Base-by-base conservation (phyloP, 2,113 vertebrate genomes). In the Manacus vitellinus region DNA sequence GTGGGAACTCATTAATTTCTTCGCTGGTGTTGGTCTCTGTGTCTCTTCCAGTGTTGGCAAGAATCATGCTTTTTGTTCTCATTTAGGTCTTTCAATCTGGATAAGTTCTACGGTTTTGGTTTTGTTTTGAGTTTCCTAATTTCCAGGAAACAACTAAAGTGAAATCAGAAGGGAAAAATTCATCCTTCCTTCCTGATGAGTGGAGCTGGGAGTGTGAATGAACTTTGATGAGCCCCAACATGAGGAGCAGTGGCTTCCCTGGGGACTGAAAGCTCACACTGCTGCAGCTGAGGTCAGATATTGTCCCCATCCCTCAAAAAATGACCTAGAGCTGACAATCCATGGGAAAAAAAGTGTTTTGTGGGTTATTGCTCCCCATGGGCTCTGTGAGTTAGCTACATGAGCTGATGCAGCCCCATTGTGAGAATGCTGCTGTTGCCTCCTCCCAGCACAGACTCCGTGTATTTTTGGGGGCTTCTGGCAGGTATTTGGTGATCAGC, bases 1-100 rank as follows among this genome's bases (percentile, higher is more conserved):
- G 39, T 92, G 84, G 84, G 89, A 94, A 72, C 72, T 87, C 88
- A 67, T 92, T 82, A 68, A 46, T 75, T 65, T 91, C 85, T 90
- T 52, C 66, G 14, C 56, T 68, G 72, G 28, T 81, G 72, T 33
- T 81, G 95, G 76, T 88, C 85, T 96, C 85, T 92, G 51, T 87
- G 46, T 74, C 88, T 96, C 65, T 83, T 85, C 90, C 43, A 59
- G 51, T 30, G n/a, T 5, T 72, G 85, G 62, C 75, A 93, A 70
- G 63, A 54, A 44, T 77, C 44, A 27, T 0, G 1, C 23, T 71
- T 82, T 84, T 68, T 56, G 31, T 51, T 92, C 88, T 89, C 33
- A 23, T 90, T 76, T 47, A 87, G 30, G 41, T 55, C 30, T 73
- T 76, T 72, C 7, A 4, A 31, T 66, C 87, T 70, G 72, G 33